These are phyloP conservation scores for Plestiodon gilberti DNA, from an alignment of 2,113 vertebrate genomes.

Conservation along the genomic window DNA sequence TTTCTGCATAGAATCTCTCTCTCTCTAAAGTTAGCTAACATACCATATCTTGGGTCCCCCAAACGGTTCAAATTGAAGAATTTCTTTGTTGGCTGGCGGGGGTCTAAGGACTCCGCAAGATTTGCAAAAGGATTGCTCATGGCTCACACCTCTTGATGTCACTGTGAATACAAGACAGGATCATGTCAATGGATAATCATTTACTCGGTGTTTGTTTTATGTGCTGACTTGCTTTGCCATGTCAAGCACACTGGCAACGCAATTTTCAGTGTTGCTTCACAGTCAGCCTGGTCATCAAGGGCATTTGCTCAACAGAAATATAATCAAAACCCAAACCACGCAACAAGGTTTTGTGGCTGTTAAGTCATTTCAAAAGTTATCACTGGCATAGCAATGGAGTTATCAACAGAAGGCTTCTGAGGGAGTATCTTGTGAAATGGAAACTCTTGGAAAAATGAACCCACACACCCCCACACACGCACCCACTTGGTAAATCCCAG, in stretches of 20 bases:
- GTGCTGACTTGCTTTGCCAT: too few relatives aligned
- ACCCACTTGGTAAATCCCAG: too few relatives aligned
- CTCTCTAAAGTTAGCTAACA: not conserved
- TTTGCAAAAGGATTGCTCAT: slow-evolving; percentile 87
- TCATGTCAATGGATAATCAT: not conserved
- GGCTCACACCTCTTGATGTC: slow-evolving; percentile 36
- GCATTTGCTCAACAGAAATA: not conserved
- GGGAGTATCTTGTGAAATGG: not conserved
- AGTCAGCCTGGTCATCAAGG: not conserved
- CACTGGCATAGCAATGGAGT: not conserved
- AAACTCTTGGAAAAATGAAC: not conserved
- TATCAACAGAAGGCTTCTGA: too few relatives aligned
- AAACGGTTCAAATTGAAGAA: slow-evolving; percentile 93
- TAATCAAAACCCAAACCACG: not conserved
- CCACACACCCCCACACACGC: not conserved
- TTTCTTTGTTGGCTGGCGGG: slow-evolving; percentile 78
- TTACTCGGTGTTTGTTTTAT: not conserved
- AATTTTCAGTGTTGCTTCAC: not conserved
- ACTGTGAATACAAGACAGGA: slow-evolving; percentile 53
- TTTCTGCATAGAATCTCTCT: too few relatives aligned
- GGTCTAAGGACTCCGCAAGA: slow-evolving; percentile 85
- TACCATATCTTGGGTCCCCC: slow-evolving; percentile 90
- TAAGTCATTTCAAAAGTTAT: not conserved
- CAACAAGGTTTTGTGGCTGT: not conserved
- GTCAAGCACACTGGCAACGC: not conserved